Conservation (phyloP, 2,888 invertebrate species). For the Noctua pronuba region DNA sequence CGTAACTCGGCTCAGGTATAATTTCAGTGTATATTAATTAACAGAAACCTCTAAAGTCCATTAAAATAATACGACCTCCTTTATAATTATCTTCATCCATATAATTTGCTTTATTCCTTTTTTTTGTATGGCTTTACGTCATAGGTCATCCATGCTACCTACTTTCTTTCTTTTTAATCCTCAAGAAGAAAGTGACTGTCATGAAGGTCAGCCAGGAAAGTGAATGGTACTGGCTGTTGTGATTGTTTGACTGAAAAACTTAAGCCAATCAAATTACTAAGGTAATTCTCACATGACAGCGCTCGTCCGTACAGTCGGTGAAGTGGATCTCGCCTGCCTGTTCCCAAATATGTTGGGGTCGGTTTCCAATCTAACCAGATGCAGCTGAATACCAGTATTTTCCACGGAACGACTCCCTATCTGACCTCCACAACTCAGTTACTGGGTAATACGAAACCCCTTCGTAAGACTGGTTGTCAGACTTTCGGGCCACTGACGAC, state of each 20-base stretch:
- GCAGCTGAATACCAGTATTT: neutral
- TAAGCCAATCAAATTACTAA: no score
- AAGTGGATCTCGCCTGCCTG: no score
- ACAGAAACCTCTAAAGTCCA: conserved; percentile 65
- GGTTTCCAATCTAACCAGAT: neutral
- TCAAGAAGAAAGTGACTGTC: neutral
- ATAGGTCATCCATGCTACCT: neutral
- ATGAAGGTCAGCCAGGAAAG: neutral
- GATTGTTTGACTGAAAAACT: neutral
- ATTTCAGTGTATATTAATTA: conserved; percentile 71
- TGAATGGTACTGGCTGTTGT: neutral
- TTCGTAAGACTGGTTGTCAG: neutral
- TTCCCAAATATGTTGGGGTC: neutral
- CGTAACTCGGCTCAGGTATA: conserved; percentile 63
- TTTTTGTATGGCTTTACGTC: neutral
- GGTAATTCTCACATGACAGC: no score
- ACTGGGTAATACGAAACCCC: no score
- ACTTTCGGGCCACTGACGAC: neutral
- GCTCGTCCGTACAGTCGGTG: no score
- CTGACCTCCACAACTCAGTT: no score
- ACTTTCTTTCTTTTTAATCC: neutral
- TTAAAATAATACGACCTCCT: conserved; percentile 54
- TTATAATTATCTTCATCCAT: neutral
- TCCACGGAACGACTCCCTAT: neutral
- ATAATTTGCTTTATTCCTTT: conserved; percentile 1